These are phyloP conservation scores for Antheraea pernyi DNA, from an alignment of 1,140 invertebrate genomes.

Conservation along the genomic window DNA sequence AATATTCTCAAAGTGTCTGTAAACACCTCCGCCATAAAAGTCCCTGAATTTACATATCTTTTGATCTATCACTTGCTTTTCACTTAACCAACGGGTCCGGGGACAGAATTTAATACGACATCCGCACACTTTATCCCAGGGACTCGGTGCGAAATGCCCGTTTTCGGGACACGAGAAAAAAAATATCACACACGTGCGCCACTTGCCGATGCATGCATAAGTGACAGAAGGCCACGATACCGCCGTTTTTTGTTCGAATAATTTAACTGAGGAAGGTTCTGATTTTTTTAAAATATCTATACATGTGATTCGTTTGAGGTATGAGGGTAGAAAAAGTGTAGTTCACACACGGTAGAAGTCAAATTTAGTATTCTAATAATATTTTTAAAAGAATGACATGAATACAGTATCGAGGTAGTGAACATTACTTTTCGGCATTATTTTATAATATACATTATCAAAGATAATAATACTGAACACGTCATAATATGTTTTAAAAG, in stretches of 20 bases:
- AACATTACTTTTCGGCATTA: no score
- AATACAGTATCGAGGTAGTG: no score
- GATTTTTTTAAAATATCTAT: no score
- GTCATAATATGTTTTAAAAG: no score
- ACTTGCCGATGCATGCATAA: constrained; percentile 6
- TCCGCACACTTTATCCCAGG: not conserved
- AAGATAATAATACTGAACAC: no score
- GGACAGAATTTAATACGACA: not conserved
- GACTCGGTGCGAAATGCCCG: not conserved
- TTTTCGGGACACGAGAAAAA: not conserved
- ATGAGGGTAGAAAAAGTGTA: no score
- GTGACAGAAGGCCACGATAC: not conserved
- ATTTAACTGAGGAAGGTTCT: not conserved
- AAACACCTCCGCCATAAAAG: not conserved
- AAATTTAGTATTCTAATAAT: no score
- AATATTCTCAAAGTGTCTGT: not conserved
- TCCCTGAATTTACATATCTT: not conserved
- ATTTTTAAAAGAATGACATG: no score
- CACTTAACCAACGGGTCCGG: not conserved
- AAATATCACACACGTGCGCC: not conserved
- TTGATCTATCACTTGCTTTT: not conserved
- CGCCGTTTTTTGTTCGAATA: not conserved
- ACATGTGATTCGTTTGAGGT: no score
- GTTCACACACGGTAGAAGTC: no score
- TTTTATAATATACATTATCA: no score